phyloP scores from a whole-genome alignment of 2,113 vertebrate species.

The Notarius quadriscutis region DNA sequence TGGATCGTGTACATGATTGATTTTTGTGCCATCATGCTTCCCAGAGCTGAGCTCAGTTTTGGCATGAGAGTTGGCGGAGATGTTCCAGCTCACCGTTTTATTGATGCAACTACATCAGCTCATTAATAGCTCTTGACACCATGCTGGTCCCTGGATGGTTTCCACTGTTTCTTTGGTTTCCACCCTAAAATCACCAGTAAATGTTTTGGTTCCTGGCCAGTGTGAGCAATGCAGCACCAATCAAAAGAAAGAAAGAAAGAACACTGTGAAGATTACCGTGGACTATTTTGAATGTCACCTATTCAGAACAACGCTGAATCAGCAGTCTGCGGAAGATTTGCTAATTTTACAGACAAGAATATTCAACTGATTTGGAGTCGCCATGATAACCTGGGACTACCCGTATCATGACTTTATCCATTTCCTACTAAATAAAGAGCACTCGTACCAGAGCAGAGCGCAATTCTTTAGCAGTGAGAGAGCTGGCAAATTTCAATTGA shows the following conservation, averaged over 20 bases:
- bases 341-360: background rate
- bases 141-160: background rate
- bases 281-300: background rate
- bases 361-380: background rate
- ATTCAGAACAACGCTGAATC: background rate
- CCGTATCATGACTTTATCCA: background rate
- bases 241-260: background rate
- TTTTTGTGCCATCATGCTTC: background rate
- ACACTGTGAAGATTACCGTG: background rate
- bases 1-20: background rate
- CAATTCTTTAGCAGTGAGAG: background rate
- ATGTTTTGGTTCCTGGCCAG: background rate
- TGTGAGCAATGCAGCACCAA: background rate
- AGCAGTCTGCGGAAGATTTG: background rate
- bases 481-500: background rate
- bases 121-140: background rate
- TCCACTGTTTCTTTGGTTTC: background rate
- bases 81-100: slow-evolving; percentile 2
- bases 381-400: background rate
- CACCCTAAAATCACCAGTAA: background rate
- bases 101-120: background rate
- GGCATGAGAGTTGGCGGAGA: background rate
- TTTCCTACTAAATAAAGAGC: background rate
- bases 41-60: background rate
- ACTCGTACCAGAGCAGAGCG: background rate